phyloP scores from a whole-genome alignment of 2,888 invertebrate species.

The Amiota mariae region DNA sequence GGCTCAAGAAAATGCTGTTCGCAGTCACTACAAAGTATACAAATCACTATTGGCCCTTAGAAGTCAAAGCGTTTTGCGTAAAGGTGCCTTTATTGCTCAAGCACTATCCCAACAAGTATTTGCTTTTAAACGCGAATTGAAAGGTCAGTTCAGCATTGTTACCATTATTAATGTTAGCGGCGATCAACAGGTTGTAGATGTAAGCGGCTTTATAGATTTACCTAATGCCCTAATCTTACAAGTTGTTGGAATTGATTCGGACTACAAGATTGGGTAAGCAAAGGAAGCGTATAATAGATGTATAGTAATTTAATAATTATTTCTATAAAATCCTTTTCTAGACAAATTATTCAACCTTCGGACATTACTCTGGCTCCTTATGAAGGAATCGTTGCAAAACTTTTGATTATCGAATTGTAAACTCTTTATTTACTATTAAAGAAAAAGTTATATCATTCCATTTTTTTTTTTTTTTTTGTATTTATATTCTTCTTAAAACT shows the following conservation, averaged over 20 bases:
- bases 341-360: slow-evolving; percentile 3
- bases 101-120: slow-evolving; percentile 75
- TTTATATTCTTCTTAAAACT: too few relatives aligned
- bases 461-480: too few relatives aligned
- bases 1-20: slow-evolving; percentile 71
- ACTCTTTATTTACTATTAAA: too few relatives aligned
- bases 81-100: slow-evolving; percentile 75
- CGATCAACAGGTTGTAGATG: slow-evolving; percentile 1
- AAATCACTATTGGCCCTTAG: slow-evolving; percentile 76
- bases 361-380: slow-evolving; percentile 10
- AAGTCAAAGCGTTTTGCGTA: slow-evolving; percentile 64
- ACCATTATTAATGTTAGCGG: slow-evolving; percentile 19
- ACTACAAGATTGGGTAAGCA: neutral
- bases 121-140: slow-evolving; percentile 73
- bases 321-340: neutral
- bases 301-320: neutral
- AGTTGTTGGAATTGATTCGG: slow-evolving; percentile 5
- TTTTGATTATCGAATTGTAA: neutral
- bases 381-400: slow-evolving; percentile 20
- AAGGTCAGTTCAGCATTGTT: slow-evolving; percentile 16
- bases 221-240: slow-evolving; percentile 11
- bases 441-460: too few relatives aligned
- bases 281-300: neutral
- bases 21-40: slow-evolving; percentile 79
- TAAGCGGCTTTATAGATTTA: slow-evolving; percentile 13